phyloP scores from a whole-genome alignment of 1,140 invertebrate genomes.

The Saccostrea echinata region DNA sequence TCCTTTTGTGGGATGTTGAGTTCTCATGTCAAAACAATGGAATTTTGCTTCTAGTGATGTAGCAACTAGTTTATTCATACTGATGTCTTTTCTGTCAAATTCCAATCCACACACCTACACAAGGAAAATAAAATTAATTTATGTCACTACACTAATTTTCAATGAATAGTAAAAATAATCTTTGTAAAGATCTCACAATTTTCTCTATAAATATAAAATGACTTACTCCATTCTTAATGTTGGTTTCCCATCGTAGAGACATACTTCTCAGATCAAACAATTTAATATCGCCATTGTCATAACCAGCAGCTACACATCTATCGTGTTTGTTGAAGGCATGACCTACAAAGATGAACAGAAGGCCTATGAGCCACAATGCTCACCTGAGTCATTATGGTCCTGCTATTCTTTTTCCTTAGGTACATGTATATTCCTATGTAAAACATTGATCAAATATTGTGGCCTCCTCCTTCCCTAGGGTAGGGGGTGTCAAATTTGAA shows the following conservation, averaged over 20 bases:
- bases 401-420: too few species aligned
- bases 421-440: too few species aligned
- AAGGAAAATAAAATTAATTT: slow-evolving; percentile 28
- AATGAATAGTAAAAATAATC: too few species aligned
- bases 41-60: slow-evolving; percentile 96
- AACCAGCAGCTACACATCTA: slow-evolving; percentile 92
- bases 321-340: slow-evolving; percentile 93
- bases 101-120: slow-evolving; percentile 90
- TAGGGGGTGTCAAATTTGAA: too few species aligned
- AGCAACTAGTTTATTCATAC: slow-evolving; percentile 96
- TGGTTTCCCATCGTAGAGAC: slow-evolving; percentile 92
- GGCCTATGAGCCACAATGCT: not conserved
- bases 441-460: too few species aligned
- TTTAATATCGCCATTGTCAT: slow-evolving; percentile 98
- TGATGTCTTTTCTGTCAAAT: slow-evolving; percentile 96
- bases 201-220: not conserved
- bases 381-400: not conserved
- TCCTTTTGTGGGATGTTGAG: slow-evolving; percentile 92
- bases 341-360: slow-evolving; percentile 76
- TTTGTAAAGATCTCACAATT: not conserved
- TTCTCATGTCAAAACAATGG: slow-evolving; percentile 93
- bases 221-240: slow-evolving; percentile 93
- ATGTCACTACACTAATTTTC: too few species aligned
- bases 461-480: too few species aligned
- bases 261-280: slow-evolving; percentile 95